A percentile compares a stretch with the other conserved stretches of the same genome.
Conservation (phyloP, 1,140 invertebrate genomes). For the Mesaphorura yosii region DNA sequence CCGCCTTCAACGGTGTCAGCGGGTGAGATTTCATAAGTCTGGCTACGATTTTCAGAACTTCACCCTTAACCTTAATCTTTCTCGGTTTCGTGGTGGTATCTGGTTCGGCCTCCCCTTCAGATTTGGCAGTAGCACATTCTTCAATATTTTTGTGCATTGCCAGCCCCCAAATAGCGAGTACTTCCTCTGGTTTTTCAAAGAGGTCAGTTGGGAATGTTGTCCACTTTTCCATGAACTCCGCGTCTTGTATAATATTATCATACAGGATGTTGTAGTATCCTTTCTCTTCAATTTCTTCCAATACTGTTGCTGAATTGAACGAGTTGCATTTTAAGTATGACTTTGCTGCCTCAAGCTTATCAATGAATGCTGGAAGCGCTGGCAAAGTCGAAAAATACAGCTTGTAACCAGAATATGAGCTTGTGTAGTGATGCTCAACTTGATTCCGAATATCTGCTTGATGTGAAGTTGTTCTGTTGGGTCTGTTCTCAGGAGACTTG, state of each 20-base stretch:
- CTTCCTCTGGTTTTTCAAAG: conserved; percentile 4
- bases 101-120: too few species aligned
- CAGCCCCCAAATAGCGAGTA: conserved; percentile 19
- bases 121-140: too few species aligned
- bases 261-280: conserved; percentile 13
- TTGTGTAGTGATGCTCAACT: conserved; percentile 6
- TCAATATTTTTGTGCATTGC: conserved; percentile 18
- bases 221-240: conserved; percentile 11
- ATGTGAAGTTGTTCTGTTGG: too few species aligned
- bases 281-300: conserved; percentile 7
- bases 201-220: conserved; percentile 15
- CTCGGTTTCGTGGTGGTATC: too few species aligned
- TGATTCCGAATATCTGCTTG: background rate
- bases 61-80: conserved; percentile 15
- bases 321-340: conserved; percentile 6
- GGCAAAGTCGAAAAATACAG: conserved; percentile 17
- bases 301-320: background rate
- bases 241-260: conserved; percentile 7
- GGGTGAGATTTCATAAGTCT: conserved; percentile 59
- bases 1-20: conserved; percentile 52
- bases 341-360: conserved; percentile 10
- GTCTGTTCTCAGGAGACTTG: too few species aligned
- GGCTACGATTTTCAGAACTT: conserved; percentile 45
- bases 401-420: conserved; percentile 17
- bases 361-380: conserved; percentile 1